These are phyloP conservation scores for Altica lythri DNA, from an alignment of 2,888 invertebrate species.

Conservation along the genomic window DNA sequence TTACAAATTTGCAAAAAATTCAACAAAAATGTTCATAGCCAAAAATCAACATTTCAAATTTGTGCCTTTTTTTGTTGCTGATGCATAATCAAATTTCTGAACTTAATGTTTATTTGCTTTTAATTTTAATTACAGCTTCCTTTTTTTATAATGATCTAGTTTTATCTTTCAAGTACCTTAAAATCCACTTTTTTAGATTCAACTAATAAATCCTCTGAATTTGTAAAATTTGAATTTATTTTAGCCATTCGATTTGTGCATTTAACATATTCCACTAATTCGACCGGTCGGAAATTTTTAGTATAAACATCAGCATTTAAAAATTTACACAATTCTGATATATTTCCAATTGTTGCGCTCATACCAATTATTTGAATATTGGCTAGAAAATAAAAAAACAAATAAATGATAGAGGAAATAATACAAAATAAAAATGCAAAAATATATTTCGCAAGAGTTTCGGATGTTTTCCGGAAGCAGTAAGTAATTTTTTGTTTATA, in stretches of 20 bases:
- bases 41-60: not conserved
- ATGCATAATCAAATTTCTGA: too few species aligned
- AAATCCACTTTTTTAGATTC: constrained; percentile 61
- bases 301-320: constrained; percentile 81
- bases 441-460: too few species aligned
- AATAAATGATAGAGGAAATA: too few species aligned
- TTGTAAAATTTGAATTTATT: constrained; percentile 60
- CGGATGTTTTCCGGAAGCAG: too few species aligned
- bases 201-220: constrained; percentile 61
- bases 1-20: too few species aligned
- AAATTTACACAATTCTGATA: constrained; percentile 79
- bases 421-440: too few species aligned
- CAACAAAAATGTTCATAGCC: too few species aligned
- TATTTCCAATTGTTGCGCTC: constrained; percentile 96
- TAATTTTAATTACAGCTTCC: not conserved
- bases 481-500: constrained; percentile 49
- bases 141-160: not conserved
- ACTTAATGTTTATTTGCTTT: not conserved
- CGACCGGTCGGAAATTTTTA: constrained; percentile 87
- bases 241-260: constrained; percentile 64
- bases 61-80: too few species aligned
- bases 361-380: constrained; percentile 89
- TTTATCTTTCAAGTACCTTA: constrained; percentile 56
- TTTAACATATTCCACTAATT: constrained; percentile 82
- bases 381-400: constrained; percentile 59